Conservation (phyloP, 2,113 vertebrate species). For the Fregata magnificens region DNA sequence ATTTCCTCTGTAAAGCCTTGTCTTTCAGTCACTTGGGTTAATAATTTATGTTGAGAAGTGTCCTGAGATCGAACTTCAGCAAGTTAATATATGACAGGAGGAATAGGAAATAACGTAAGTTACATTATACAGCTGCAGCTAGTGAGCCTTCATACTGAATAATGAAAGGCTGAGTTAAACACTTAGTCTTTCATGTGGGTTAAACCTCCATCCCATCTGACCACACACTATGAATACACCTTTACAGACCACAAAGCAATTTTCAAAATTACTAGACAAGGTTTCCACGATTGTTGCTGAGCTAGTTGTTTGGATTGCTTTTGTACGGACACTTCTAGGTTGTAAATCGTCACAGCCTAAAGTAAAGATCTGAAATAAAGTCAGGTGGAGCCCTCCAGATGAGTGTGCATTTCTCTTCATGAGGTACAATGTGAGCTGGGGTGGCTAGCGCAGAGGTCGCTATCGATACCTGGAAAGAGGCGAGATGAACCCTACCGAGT, state of each 20-base stretch:
- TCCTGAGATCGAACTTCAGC: not conserved
- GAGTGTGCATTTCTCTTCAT: not conserved
- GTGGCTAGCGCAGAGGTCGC: not conserved
- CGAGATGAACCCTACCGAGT: not conserved
- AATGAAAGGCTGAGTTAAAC: not conserved
- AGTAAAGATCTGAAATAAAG: not conserved
- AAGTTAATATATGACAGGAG: not conserved
- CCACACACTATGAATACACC: not conserved
- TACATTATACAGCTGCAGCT: not conserved
- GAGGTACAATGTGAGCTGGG: fast-evolving
- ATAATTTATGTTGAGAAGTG: not conserved
- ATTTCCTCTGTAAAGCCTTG: not conserved
- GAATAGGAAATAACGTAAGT: not conserved
- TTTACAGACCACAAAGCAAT: not conserved
- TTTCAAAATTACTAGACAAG: not conserved
- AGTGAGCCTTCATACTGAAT: not conserved
- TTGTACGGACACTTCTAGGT: not conserved
- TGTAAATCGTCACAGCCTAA: not conserved
- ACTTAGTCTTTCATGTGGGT: not conserved
- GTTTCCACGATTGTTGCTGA: fast-evolving
- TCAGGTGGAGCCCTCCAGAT: not conserved
- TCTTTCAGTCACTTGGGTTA: not conserved
- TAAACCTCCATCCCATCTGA: not conserved
- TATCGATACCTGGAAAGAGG: not conserved
- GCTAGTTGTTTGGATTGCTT: not conserved